Percentiles rank a stretch among this genome's conserved stretches.
Evolutionary conservation across 35 echinoderm and acorn worm genomes (phyloP).

Genomic region (Apostichopus californicus): DNA sequence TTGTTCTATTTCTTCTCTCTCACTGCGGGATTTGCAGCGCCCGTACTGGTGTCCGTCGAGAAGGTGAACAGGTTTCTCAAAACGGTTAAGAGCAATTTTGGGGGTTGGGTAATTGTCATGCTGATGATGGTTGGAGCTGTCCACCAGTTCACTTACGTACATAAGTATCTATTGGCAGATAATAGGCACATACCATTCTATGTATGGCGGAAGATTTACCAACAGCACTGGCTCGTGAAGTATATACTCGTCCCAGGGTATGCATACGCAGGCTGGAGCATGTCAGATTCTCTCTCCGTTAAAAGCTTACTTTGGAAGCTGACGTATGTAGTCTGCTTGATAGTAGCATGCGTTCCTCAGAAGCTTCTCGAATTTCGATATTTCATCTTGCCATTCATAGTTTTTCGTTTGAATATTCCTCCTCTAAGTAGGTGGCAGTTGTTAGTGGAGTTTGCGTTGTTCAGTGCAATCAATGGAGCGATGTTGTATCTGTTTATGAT

Average conservation of each 20-base stretch:
- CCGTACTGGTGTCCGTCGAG: constrained; percentile 53
- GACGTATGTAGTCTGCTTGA: constrained; percentile 68
- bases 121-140: constrained; percentile 55
- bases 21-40: constrained; percentile 69
- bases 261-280: constrained; percentile 84
- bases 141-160: constrained; percentile 79
- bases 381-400: constrained; percentile 93
- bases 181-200: constrained; percentile 94
- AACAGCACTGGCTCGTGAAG: constrained; percentile 59
- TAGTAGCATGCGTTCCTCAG: constrained; percentile 81
- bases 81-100: constrained; percentile 42
- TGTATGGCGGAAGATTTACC: constrained; percentile 84
- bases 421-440: constrained; percentile 62
- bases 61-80: constrained; percentile 65
- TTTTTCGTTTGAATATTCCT: constrained; percentile 71
- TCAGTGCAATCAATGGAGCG: constrained; percentile 70
- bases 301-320: constrained; percentile 81
- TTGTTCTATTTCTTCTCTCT: constrained; percentile 87
- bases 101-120: constrained; percentile 44
- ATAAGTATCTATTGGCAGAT: constrained; percentile 88
- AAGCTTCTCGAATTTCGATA: constrained; percentile 92
- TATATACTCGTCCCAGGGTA: constrained; percentile 77
- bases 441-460: constrained; percentile 69
- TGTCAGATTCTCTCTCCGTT: constrained; percentile 64
- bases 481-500: constrained; percentile 78